phyloP scores from a whole-genome alignment of 2,797 vertebrate species.

The Poecilia picta region DNA sequence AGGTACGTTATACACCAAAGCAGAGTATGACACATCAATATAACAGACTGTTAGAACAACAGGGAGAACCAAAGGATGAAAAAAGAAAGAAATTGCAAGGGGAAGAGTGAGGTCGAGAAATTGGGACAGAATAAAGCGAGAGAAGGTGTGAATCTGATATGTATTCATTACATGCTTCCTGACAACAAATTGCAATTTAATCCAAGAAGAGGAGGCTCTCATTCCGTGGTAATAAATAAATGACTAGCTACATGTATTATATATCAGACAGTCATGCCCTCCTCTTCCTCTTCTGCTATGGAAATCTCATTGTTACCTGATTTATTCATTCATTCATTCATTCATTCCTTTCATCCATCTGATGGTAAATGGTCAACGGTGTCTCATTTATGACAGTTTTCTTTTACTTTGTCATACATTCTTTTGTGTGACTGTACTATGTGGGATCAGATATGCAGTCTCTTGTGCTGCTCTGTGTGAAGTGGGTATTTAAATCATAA shows the following conservation, averaged over 20 bases:
- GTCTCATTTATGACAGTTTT: conserved; percentile 79
- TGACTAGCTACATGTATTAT: conserved; percentile 90
- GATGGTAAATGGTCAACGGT: conserved; percentile 80
- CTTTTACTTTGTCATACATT: conserved; percentile 70
- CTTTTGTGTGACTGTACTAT: conserved; percentile 60
- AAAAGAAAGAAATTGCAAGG: conserved; percentile 50
- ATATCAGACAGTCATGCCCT: conserved; percentile 85
- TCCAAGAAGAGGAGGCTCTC: conserved; percentile 88
- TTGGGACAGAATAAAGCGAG: conserved; percentile 69
- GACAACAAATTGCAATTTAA: conserved; percentile 91
- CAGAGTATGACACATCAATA: conserved; percentile 61
- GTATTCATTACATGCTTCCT: conserved; percentile 90
- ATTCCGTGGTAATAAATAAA: conserved; percentile 90
- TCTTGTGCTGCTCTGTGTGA: conserved; percentile 1
- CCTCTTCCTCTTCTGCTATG: conserved; percentile 84
- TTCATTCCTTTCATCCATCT: conserved; percentile 78
- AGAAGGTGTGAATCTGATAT: conserved; percentile 83
- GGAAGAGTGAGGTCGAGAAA: conserved; percentile 51
- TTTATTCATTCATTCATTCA: conserved; percentile 83
- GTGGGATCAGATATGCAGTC: conserved; percentile 54
- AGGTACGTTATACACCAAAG: conserved; percentile 50
- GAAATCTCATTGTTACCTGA: conserved; percentile 87
- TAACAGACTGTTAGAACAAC: conserved; percentile 65
- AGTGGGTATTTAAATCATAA: conserved; percentile 19
- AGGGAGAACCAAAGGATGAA: conserved; percentile 61